Percentiles rank a stretch among this genome's conserved stretches.
phyloP scores from a whole-genome alignment of 2,888 invertebrate genomes.

The Cataglyphis altisquamis region DNA sequence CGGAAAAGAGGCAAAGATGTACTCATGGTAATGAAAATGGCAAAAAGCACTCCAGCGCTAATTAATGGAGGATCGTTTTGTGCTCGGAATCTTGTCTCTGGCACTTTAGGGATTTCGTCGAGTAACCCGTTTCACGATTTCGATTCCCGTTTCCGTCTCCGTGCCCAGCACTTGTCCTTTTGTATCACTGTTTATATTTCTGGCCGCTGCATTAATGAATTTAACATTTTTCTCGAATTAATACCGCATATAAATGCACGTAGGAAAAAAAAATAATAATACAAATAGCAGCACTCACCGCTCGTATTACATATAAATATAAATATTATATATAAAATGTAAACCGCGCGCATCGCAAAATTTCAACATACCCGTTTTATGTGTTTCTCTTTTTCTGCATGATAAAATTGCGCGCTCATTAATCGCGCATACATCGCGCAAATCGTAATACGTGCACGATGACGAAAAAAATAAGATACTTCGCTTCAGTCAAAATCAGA shows the following conservation, averaged over 20 bases:
- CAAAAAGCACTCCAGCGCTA: conserved; percentile 74
- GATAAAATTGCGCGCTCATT: conserved; percentile 20
- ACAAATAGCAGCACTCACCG: neutral
- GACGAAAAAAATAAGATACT: neutral
- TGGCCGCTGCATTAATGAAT: conserved; percentile 34
- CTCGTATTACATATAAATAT: conserved; percentile 23
- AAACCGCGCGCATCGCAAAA: conserved; percentile 25
- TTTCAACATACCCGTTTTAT: conserved; percentile 5
- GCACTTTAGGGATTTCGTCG: conserved; percentile 64
- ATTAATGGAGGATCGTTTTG: conserved; percentile 74
- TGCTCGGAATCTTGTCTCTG: conserved; percentile 59
- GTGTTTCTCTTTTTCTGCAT: neutral
- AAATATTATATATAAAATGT: conserved; percentile 4
- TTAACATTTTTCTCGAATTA: conserved; percentile 51
- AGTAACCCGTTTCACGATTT: conserved; percentile 52
- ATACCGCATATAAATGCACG: neutral
- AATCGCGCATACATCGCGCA: neutral
- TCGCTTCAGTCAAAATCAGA: conserved; percentile 18
- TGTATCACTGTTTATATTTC: conserved; percentile 24
- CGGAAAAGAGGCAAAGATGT: conserved; percentile 59
- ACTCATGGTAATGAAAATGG: conserved; percentile 73
- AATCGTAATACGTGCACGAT: neutral
- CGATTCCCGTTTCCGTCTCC: conserved; percentile 51
- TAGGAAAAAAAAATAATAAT: conserved; percentile 6
- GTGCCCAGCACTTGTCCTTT: conserved; percentile 8